Conservation (phyloP, 2,888 invertebrate species). For the Xestia ashworthii region DNA sequence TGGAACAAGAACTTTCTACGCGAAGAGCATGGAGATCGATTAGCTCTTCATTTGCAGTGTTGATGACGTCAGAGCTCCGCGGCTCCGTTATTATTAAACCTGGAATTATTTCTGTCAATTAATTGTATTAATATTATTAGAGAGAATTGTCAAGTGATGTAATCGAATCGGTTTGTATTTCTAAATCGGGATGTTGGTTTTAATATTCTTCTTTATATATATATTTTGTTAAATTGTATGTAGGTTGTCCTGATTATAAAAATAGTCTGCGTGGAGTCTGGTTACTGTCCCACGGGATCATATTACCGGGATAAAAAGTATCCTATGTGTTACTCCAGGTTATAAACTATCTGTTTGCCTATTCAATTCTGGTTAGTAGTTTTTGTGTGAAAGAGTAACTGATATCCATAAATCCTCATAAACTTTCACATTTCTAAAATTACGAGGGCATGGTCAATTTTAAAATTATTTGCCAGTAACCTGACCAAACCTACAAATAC, state of each 20-base stretch:
- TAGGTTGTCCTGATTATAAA: neutral
- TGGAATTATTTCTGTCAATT: conserved; percentile 19
- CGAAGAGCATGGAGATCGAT: conserved; percentile 35
- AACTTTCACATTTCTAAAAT: too few relatives aligned
- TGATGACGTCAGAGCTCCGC: conserved; percentile 60
- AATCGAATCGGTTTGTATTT: conserved; percentile 10
- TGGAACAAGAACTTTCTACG: conserved; percentile 37
- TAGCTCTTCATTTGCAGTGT: conserved; percentile 61
- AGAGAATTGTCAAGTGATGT: neutral
- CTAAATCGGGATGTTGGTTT: neutral
- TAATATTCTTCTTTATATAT: neutral
- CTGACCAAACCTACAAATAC: neutral
- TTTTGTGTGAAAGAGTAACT: too few relatives aligned
- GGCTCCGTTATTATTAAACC: conserved; percentile 39
- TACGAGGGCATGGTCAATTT: neutral
- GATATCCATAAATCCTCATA: too few relatives aligned
- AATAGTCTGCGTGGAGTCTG: neutral
- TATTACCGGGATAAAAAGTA: too few relatives aligned
- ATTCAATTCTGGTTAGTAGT: too few relatives aligned
- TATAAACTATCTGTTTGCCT: too few relatives aligned
- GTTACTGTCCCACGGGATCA: too few relatives aligned
- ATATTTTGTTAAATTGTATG: neutral
- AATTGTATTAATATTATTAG: neutral
- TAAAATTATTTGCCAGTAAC: neutral
- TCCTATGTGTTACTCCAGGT: too few relatives aligned